Evolutionary conservation across 1,140 invertebrate genomes (phyloP).

Genomic region (Drosophila yakuba): DNA sequence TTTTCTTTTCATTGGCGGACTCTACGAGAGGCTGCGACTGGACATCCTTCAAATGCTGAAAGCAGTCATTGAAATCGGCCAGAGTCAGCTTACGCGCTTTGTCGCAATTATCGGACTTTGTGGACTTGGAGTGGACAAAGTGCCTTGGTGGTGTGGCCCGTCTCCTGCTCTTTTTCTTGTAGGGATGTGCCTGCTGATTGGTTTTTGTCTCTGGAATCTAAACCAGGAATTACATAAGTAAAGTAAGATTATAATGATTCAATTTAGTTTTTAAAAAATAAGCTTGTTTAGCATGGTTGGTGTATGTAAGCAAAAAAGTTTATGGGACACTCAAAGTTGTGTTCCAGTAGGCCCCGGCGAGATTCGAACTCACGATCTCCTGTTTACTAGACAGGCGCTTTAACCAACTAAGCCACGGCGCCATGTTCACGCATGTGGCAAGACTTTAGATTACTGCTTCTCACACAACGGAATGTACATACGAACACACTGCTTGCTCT

Average conservation of each 20-base stretch:
- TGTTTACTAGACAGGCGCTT: constrained; percentile 88
- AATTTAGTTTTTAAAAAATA: not conserved
- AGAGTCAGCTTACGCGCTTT: constrained; percentile 30
- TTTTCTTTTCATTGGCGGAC: not conserved
- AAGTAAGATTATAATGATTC: not conserved
- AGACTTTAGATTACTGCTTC: constrained; percentile 5
- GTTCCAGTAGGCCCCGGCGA: constrained; percentile 86
- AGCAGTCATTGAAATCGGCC: constrained; percentile 58
- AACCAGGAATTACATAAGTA: not conserved
- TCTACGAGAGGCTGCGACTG: not conserved
- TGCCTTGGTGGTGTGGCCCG: not conserved
- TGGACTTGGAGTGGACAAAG: not conserved
- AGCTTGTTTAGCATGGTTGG: no score
- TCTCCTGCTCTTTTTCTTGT: not conserved
- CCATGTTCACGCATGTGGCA: constrained; percentile 39
- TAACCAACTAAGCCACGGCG: constrained; percentile 88
- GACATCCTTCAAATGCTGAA: constrained; percentile 44
- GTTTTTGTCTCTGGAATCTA: not conserved
- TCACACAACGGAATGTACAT: not conserved
- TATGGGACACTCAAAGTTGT: constrained; percentile 86
- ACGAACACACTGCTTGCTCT: not conserved
- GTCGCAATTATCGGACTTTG: constrained; percentile 13
- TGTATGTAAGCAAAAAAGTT: constrained; percentile 29
- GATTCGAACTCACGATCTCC: constrained; percentile 88
- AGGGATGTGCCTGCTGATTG: not conserved